phyloP scores from a whole-genome alignment of 2,113 vertebrate species.

The Nyctereutes procyonoides region DNA sequence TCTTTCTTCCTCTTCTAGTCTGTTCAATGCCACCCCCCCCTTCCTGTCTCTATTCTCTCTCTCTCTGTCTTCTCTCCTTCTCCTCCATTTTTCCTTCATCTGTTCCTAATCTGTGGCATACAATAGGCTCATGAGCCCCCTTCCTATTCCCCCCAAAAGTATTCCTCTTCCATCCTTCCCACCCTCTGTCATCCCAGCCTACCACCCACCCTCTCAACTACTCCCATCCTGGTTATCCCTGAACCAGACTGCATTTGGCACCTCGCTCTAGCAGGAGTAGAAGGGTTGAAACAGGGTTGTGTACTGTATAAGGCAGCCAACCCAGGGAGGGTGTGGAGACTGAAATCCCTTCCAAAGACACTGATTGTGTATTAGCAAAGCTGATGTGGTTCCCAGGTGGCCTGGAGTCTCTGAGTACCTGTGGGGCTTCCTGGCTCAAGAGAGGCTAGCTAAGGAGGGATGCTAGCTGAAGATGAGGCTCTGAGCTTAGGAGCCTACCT shows the following conservation, averaged over 20 bases:
- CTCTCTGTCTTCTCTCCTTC: neutral
- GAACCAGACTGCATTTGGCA: neutral
- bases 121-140: neutral
- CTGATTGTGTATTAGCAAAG: neutral
- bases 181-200: neutral
- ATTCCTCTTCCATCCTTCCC: neutral
- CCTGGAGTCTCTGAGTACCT: neutral
- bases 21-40: neutral
- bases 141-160: no score
- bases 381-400: neutral
- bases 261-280: neutral
- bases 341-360: neutral
- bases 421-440: neutral
- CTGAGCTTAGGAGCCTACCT: neutral
- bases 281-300: neutral
- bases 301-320: neutral
- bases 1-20: neutral
- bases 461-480: neutral
- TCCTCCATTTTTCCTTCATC: neutral
- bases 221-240: neutral
- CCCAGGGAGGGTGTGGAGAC: neutral
- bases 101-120: neutral
- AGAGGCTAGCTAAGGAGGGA: neutral
- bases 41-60: neutral
- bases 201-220: neutral